phyloP scores from a whole-genome alignment of 23 tunicate genomes.

The Trididemnum nubilum region DNA sequence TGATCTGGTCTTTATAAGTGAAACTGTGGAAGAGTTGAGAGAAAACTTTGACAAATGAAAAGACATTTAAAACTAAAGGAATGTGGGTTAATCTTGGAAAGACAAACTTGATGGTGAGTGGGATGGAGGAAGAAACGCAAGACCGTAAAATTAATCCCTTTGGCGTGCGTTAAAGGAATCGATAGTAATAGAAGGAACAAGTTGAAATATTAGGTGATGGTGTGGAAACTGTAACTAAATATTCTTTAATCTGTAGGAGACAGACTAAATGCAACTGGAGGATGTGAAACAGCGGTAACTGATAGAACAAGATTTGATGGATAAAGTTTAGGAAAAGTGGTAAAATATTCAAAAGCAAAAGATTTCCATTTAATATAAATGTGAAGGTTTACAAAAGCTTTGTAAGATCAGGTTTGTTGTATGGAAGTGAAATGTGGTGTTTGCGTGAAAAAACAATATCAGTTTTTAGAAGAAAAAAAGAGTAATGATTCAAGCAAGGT shows the following conservation, averaged over 20 bases:
- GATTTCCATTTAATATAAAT: background rate
- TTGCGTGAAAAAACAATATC: background rate
- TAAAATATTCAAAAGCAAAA: background rate
- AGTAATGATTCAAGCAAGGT: background rate
- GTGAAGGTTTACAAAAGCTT: background rate
- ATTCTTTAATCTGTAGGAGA: background rate
- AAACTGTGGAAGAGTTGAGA: too few relatives aligned
- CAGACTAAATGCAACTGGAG: background rate
- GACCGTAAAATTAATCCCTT: too few relatives aligned
- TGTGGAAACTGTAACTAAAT: background rate
- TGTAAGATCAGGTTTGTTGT: background rate
- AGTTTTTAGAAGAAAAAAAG: background rate
- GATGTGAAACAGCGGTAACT: background rate
- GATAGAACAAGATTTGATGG: background rate
- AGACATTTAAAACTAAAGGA: too few relatives aligned
- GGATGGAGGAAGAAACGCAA: too few relatives aligned
- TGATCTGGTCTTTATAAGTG: too few relatives aligned
- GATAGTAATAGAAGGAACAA: too few relatives aligned
- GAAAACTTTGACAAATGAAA: too few relatives aligned
- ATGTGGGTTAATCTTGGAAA: too few relatives aligned
- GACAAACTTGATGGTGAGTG: too few relatives aligned
- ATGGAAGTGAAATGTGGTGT: background rate
- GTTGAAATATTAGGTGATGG: background rate
- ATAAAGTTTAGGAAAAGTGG: background rate
- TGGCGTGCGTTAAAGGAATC: too few relatives aligned